Evolutionary conservation across 35 echinoderm and acorn worm genomes (phyloP), one percentile per base, ranked within the genome.

Genomic region (Apostichopus californicus): DNA sequence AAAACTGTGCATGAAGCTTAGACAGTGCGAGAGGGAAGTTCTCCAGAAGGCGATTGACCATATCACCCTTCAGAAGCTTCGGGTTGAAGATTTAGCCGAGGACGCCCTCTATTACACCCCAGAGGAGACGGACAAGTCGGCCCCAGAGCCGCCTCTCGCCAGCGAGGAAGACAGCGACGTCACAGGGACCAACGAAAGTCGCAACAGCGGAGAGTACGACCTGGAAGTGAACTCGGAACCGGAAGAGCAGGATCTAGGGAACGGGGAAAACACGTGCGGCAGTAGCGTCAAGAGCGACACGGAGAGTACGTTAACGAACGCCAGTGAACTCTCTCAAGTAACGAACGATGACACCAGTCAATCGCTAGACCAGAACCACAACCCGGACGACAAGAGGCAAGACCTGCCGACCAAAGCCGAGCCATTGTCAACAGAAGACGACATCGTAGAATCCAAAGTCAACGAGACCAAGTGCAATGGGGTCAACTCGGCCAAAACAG

Each of bases 11-110:
- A 89, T 95, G 14, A 91, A 93, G 55, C 92, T 96, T 26, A 56
- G 70, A 5, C 85, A 94, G 54, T 85, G 68, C 17, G 97, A 98
- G 83, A 96, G 93, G 84, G 60, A 85, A 66, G 95, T 96, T 25
- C 79, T 98, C 18, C 73, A 96, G 23, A 94, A 96, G 77, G 88
- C 93, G 5, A 90, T 96, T 9, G 80, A 93, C 70, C 90, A 94
- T 77, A 90, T 90, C 22, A 89, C 87, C 75, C 23, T 77, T 8
- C 78, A 83, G 56, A 90, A 94, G 71, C 81, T 94, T 12, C 58
- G 13, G 61, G 89, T 87, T 0, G 91, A 96, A 64, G 87, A 96
- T 5, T 79, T 94, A 77, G 64, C 90, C 8, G 93, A 94, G 2
- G 93, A 79, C 46, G 95, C 95, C 21, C 89, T 81, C 18, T 81